Evolutionary conservation across 1,140 invertebrate species (phyloP), one percentile per base, ranked within the genome.

Genomic region (Oscheius sp.): DNA sequence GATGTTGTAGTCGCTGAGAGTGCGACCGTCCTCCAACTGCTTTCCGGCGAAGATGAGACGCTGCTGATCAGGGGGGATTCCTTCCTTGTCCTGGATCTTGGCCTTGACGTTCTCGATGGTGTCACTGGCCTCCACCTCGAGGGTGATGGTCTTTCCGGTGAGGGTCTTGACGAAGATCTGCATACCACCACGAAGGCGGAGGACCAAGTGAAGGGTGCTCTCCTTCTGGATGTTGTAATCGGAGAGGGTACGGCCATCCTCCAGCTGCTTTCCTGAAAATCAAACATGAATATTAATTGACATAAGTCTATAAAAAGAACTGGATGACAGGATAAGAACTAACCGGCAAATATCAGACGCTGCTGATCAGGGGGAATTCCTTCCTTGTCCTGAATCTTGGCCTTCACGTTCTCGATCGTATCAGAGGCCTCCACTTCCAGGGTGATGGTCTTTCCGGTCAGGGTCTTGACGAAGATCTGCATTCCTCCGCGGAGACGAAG

Each of bases 81-180:
- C 86, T 83, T 89, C 88, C 79, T 88, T 88, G 77, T 88, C 88
- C 86, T 94, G 92, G 84, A 95, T 94, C 84, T 94, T 94, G 23
- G 92, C 90, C 85, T 94, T 94, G 1, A 95, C 92, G 91, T 94
- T 93, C 87, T 94, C 92, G 84, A 95, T 94, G 29, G 92, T 93
- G 85, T 95, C 92, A 52, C 91, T 92, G 36, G 87, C 79, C 74
- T 86, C 85, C 81, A 87, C 87, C 73, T 86, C 78, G 0, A 88
- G 74, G 28, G 82, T 85, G n/a, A n/a, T n/a, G n/a, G n/a, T n/a
- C n/a, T n/a, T n/a, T n/a, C n/a, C n/a, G n/a, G n/a, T n/a, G 70
- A 86, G 87, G 31, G 85, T 87, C 77, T 87, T 87, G 23, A 86
- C 86, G 15, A 85, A 86, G 3, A 87, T 77, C 32, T 85, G 86